Conservation (phyloP, 2,888 invertebrate species). For the Mimachlamys varia region DNA sequence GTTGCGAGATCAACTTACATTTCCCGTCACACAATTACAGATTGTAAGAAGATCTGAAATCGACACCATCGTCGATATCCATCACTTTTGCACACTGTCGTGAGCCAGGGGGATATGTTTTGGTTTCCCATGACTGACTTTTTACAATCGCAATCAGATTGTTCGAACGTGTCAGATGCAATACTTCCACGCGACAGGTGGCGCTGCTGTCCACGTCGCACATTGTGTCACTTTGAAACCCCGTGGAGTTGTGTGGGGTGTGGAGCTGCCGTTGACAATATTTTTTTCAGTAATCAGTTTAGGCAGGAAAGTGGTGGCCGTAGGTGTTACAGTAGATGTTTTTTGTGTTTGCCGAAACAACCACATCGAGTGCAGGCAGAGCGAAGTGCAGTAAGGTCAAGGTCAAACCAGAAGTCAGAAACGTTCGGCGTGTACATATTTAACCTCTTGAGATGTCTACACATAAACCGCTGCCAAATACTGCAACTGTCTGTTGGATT, state of each 20-base stretch:
- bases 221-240: neutral
- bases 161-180: neutral
- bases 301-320: neutral
- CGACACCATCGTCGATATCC: neutral
- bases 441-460: no score
- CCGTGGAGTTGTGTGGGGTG: neutral
- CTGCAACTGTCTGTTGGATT: no score
- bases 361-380: neutral
- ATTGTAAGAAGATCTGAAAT: neutral
- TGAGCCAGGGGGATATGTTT: neutral
- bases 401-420: neutral
- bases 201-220: neutral
- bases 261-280: neutral
- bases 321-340: neutral
- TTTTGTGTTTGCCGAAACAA: neutral
- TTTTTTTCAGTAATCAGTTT: neutral
- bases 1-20: neutral
- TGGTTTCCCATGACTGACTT: neutral
- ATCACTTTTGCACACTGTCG: neutral
- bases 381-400: neutral
- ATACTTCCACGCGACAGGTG: neutral
- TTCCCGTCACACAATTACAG: neutral
- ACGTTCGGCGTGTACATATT: neutral
- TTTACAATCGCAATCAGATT: neutral
- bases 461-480: no score